Base-by-base conservation (phyloP, 1,140 invertebrate species). In the Meloidogyne exigua region DNA sequence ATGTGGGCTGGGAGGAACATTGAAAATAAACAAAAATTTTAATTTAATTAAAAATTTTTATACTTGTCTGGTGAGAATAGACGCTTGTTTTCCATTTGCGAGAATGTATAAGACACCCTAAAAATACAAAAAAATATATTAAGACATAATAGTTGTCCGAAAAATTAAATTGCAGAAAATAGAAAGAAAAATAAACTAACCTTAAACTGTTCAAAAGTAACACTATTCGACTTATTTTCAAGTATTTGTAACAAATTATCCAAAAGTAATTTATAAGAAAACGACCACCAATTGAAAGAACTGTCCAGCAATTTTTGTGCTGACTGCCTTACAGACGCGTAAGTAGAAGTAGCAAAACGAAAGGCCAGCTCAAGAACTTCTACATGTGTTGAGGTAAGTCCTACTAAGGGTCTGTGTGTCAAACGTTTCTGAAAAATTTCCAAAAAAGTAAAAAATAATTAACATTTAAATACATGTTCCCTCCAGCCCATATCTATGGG, bases 81-180 rank as follows among this genome's bases (percentile, higher is more conserved):
- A 91, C 0, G 89, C 88, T 28, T 88, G 88, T 82, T 91, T 91
- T 0, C 91, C 90, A 4, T 92, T 92, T 21, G 92, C 85, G 25
- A 96, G 87, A 26, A 94, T 89, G 88, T 92, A 93, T 21, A 96
- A 87, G 11, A 91, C 90, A 42, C 94, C 94, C 91, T 92, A 74
- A 73, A n/a, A 83, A 76, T 67, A 66, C 44, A 73, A 68, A n/a
- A 57, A 57, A 15, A 15, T 5, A 49, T 18, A 18, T 49, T 49
- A n/a, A n/a, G n/a, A n/a, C n/a, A n/a, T n/a, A n/a, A n/a, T n/a
- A n/a, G n/a, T n/a, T n/a, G n/a, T n/a, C n/a, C n/a, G n/a, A n/a
- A n/a, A n/a, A n/a, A n/a, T n/a, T n/a, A n/a, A n/a, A n/a, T 18
- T 80, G 49, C 76, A 79, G 23, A 69, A 18, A 42, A n/a, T 57